Evolutionary conservation across 2,113 vertebrate species (phyloP), one percentile per base, ranked within the genome.

Genomic region (Sterrhoptilus dennistouni): DNA sequence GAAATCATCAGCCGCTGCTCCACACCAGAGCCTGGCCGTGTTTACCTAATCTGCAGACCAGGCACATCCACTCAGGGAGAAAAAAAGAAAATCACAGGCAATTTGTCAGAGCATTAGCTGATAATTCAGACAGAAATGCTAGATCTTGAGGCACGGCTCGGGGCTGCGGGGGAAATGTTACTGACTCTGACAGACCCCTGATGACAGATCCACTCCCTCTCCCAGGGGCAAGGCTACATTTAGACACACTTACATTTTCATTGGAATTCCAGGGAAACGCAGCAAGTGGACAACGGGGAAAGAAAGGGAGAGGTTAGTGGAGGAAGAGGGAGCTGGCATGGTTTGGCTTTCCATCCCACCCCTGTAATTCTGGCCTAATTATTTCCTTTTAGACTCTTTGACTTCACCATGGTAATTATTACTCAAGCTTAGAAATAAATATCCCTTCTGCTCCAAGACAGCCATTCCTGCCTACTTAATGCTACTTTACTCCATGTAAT

Each of bases 101-200:
- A 97, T 97, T 98, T 97, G 96, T 97, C 97, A 96, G 93, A 87
- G 89, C 95, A 96, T 97, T 97, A 97, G 95, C 85, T 95, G 97
- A 95, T 97, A 97, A 97, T 96, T 96, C 97, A 95, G 93, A 93
- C 93, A 97, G 95, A 96, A 95, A 97, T 90, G 96, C 96, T 90
- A 88, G 95, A 96, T 95, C 85, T 95, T 8, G 82, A 95, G 93
- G 95, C 86, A 35, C 36, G 36, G 90, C 93, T 96, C 22, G 3
- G 31, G 94, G 87, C 92, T 95, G 92, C 70, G 88, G 92, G 87
- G 86, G 79, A 70, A 89, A 85, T 16, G 66, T 93, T 96, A 97
- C 89, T 92, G 96, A 95, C 89, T 96, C 94, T 96, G 97, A 96
- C 97, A 96, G 94, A 87, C 94, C 89, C 81, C 91, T 70, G 95